Conservation (phyloP, 2,113 vertebrate species). For the Planiliza haematocheilus region DNA sequence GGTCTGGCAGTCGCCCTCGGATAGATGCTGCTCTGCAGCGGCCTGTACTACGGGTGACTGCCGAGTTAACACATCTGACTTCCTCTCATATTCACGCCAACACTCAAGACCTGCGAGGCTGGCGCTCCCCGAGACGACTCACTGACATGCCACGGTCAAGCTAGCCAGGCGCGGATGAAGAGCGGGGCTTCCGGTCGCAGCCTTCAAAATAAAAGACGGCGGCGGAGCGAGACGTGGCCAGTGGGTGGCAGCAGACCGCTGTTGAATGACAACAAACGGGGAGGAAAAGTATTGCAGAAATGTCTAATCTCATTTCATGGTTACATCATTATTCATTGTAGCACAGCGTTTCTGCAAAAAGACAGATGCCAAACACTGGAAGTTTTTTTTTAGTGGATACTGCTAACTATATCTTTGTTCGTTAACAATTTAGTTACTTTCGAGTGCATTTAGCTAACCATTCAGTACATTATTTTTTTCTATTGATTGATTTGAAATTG, state of each 20-base stretch:
- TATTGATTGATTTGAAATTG: too few species aligned
- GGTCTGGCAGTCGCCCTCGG: constrained; percentile 32
- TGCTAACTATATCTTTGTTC: too few species aligned
- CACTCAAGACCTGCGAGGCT: constrained; percentile 23
- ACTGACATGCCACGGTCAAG: neutral
- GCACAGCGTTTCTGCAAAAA: too few species aligned
- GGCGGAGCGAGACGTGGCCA: neutral
- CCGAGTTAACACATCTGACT: constrained; percentile 47
- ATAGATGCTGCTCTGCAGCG: constrained; percentile 40
- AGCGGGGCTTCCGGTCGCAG: constrained; percentile 14
- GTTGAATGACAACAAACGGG: too few species aligned
- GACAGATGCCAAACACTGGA: too few species aligned
- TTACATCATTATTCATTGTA: too few species aligned
- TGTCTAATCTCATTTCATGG: too few species aligned
- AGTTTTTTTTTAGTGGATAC: too few species aligned
- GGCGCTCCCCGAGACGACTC: constrained; percentile 27
- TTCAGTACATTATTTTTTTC: too few species aligned
- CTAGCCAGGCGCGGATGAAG: rapidly evolving
- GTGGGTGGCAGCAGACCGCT: neutral
- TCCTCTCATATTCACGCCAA: constrained; percentile 56
- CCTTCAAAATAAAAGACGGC: constrained; percentile 74
- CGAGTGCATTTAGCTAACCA: too few species aligned
- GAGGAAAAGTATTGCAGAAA: too few species aligned
- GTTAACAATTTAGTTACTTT: too few species aligned
- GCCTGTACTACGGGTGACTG: constrained; percentile 46